Percentiles rank a stretch among this genome's conserved stretches.
Evolutionary conservation across 1,140 invertebrate species (phyloP).

Genomic region (Antheraea mylitta): DNA sequence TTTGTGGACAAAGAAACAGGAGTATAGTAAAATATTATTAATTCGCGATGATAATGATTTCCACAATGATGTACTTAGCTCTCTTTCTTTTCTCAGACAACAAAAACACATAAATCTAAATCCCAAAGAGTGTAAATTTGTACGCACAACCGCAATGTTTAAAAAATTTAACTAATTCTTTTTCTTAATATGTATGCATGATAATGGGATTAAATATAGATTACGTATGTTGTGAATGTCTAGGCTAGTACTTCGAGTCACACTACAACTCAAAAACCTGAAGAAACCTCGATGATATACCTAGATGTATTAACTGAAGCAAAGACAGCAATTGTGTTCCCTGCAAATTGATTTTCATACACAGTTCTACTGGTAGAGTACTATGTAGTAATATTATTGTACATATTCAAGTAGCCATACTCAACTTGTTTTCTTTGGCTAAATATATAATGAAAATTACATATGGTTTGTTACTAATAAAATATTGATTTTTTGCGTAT

Average conservation of each 20-base stretch:
- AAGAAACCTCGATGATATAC: neutral
- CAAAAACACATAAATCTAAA: too few relatives aligned
- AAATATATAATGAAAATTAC: neutral
- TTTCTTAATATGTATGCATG: neutral
- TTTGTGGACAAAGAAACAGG: neutral
- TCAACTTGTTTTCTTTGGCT: neutral
- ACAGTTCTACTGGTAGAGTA: conserved; percentile 5
- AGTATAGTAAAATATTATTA: too few relatives aligned
- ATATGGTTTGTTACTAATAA: too few relatives aligned
- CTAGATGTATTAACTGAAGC: neutral
- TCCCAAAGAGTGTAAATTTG: neutral
- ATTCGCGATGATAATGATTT: too few relatives aligned
- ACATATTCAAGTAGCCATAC: neutral
- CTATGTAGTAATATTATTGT: neutral
- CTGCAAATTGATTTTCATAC: conserved; percentile 30
- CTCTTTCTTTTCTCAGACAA: too few relatives aligned
- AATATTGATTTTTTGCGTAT: too few relatives aligned
- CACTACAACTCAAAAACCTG: conserved; percentile 2
- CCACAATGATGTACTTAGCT: too few relatives aligned
- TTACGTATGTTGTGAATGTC: conserved; percentile 19
- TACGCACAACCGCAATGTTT: neutral
- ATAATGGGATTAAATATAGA: neutral
- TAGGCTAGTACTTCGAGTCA: conserved; percentile 29
- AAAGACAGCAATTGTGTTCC: conserved; percentile 28
- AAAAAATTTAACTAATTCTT: too few relatives aligned